Conservation (phyloP, 2,888 invertebrate genomes). For the Odontocerum albicorne region DNA sequence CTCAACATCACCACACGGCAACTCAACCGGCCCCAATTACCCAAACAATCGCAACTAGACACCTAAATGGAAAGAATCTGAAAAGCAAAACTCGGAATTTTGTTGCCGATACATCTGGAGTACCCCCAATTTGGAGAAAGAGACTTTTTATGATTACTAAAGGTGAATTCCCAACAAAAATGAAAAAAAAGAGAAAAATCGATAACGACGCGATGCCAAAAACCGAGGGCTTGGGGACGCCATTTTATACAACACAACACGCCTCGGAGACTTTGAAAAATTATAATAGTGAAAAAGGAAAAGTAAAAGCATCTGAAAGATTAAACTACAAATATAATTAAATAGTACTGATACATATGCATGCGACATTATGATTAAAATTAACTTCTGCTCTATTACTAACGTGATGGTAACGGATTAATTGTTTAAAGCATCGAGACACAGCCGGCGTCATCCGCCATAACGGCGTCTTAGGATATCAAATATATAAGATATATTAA, state of each 20-base stretch:
- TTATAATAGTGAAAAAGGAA: conserved; percentile 44
- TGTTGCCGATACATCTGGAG: conserved; percentile 28
- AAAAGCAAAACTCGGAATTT: conserved; percentile 29
- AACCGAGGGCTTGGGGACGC: conserved; percentile 46
- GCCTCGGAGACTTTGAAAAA: conserved; percentile 44
- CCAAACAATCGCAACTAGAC: conserved; percentile 1
- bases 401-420: conserved; percentile 30
- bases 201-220: conserved; percentile 44
- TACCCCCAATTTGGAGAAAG: conserved; percentile 30
- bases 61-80: conserved; percentile 18
- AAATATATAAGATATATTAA: no score
- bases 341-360: conserved; percentile 9
- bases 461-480: conserved; percentile 21
- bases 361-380: conserved; percentile 24
- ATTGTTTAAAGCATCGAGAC: conserved; percentile 11
- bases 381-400: conserved; percentile 19
- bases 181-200: conserved; percentile 44
- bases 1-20: conserved; percentile 39
- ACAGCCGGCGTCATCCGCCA: conserved; percentile 32
- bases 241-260: conserved; percentile 57
- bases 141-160: background rate
- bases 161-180: no score
- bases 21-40: conserved; percentile 7
- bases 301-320: conserved; percentile 31
- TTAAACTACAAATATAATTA: conserved; percentile 30